phyloP scores from a whole-genome alignment of 2,888 invertebrate species.

The Limnephilus marmoratus region DNA sequence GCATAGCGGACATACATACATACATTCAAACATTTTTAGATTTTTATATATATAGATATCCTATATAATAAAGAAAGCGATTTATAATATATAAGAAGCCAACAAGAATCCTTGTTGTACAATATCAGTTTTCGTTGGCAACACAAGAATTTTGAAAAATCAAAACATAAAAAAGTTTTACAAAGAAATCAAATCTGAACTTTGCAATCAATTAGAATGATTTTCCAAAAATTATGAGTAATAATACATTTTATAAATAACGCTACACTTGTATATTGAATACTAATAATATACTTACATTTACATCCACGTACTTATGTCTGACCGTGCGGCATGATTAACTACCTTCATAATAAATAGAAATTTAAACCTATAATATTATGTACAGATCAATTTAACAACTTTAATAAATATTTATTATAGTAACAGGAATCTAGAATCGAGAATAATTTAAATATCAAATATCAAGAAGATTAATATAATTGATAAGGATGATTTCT shows the following conservation, averaged over 20 bases:
- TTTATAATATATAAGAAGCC: background rate
- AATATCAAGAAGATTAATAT: background rate
- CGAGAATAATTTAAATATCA: background rate
- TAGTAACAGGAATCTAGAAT: background rate
- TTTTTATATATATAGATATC: background rate
- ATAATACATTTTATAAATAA: too few relatives aligned
- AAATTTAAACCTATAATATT: background rate
- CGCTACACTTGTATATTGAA: too few relatives aligned
- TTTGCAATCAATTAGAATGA: background rate
- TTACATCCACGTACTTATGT: background rate
- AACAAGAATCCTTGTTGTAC: background rate
- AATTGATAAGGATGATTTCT: background rate
- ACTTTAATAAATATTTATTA: background rate
- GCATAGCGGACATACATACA: too few relatives aligned
- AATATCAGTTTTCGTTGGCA: background rate
- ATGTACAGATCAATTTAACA: background rate
- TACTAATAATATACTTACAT: too few relatives aligned
- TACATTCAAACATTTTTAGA: too few relatives aligned
- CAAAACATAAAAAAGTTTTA: background rate
- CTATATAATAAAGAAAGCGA: background rate
- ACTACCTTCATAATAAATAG: background rate
- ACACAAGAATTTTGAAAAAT: background rate
- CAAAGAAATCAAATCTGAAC: background rate
- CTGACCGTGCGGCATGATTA: background rate
- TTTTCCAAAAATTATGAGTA: background rate